Evolutionary conservation across 2,888 invertebrate species (phyloP).

Genomic region (Pseudanteris insignis): DNA sequence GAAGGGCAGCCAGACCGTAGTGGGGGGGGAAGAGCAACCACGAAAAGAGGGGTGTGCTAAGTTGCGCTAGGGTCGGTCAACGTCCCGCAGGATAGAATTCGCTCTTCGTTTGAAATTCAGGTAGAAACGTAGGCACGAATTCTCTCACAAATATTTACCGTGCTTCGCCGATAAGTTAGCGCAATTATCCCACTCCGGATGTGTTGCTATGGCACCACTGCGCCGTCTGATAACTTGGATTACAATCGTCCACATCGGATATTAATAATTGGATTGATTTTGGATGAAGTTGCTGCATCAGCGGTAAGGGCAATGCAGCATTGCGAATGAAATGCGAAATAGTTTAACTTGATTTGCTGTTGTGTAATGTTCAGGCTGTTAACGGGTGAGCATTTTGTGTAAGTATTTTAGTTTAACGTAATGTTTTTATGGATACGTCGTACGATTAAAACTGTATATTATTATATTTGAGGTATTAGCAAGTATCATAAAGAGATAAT

Average conservation of each 20-base stretch:
- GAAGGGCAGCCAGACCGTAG: slow-evolving; percentile 48
- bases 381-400: too few species aligned
- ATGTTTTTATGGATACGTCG: too few species aligned
- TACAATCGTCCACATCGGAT: background rate
- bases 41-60: slow-evolving; percentile 33
- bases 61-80: slow-evolving; percentile 35
- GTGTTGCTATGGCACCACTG: slow-evolving; percentile 2
- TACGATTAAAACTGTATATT: too few species aligned
- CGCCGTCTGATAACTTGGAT: background rate
- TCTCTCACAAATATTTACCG: slow-evolving; percentile 30
- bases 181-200: slow-evolving; percentile 2
- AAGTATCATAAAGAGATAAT: too few species aligned
- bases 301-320: too few species aligned
- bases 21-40: slow-evolving; percentile 53
- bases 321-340: too few species aligned
- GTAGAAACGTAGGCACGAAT: slow-evolving; percentile 20
- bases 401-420: too few species aligned
- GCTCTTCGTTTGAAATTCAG: slow-evolving; percentile 26
- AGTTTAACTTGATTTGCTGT: too few species aligned
- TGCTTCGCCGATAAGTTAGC: slow-evolving; percentile 13
- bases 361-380: too few species aligned
- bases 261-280: slow-evolving; percentile 1
- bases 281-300: background rate
- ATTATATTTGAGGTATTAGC: too few species aligned
- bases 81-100: slow-evolving; percentile 49